Evolutionary conservation across 2,113 vertebrate genomes (phyloP).

Genomic region (Nothocercus nigrocapillus): DNA sequence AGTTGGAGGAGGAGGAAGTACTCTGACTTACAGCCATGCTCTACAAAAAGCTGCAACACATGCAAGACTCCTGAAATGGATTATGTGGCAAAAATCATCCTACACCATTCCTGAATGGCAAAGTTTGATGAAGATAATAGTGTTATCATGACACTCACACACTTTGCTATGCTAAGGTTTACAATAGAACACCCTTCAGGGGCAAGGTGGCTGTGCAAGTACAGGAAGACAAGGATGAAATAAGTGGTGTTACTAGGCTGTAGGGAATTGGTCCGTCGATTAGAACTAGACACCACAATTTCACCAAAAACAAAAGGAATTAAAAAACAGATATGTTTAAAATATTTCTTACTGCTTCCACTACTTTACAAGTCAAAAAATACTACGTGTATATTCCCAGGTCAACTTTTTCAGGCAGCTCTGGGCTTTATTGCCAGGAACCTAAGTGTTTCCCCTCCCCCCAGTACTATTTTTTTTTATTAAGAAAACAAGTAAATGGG

Average conservation of each 20-base stretch:
- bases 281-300: background rate
- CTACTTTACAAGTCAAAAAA: background rate
- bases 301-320: background rate
- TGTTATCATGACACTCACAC: background rate
- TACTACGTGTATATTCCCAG: background rate
- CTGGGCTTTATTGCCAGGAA: background rate
- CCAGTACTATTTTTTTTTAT: background rate
- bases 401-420: background rate
- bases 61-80: background rate
- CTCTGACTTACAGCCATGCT: background rate
- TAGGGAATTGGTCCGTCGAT: background rate
- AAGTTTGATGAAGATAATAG: background rate
- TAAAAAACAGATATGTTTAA: background rate
- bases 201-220: background rate
- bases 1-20: background rate
- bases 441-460: background rate
- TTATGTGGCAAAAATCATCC: background rate
- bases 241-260: background rate
- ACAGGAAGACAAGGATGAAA: background rate
- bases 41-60: background rate
- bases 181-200: background rate
- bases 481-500: background rate
- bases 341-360: background rate
- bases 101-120: background rate
- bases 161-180: background rate